Evolutionary conservation across 2,113 vertebrate species (phyloP).

Genomic region (Nesoenas mayeri): DNA sequence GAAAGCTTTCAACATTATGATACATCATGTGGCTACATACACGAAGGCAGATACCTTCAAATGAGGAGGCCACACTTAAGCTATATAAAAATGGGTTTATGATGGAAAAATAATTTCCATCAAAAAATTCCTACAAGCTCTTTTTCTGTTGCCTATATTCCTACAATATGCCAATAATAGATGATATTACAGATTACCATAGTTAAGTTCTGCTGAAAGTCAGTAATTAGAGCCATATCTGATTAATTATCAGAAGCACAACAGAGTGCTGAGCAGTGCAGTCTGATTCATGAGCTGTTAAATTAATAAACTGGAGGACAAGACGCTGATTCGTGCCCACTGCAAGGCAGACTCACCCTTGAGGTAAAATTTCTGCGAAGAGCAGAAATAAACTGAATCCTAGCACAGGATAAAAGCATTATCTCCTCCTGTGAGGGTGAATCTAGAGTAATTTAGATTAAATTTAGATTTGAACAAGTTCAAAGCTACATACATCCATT

Average conservation of each 20-base stretch:
- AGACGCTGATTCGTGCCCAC: background rate
- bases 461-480: background rate
- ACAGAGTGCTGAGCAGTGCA: conserved; percentile 57
- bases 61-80: background rate
- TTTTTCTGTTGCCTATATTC: background rate
- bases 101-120: background rate
- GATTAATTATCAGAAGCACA: conserved; percentile 70
- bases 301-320: conserved; percentile 52
- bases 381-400: background rate
- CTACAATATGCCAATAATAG: conserved; percentile 23
- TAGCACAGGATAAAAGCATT: background rate
- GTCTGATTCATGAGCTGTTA: conserved; percentile 68
- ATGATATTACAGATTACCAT: conserved; percentile 19
- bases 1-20: background rate
- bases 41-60: background rate
- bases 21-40: background rate
- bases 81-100: background rate
- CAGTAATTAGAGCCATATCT: conserved; percentile 62
- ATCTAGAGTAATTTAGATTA: background rate
- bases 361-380: background rate
- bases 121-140: background rate
- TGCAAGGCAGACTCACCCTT: background rate
- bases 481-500: background rate
- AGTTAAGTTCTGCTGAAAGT: conserved; percentile 63
- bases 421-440: background rate